Base-by-base conservation (phyloP, 2,888 invertebrate species). In the Drosophila neoperkinsi region DNA sequence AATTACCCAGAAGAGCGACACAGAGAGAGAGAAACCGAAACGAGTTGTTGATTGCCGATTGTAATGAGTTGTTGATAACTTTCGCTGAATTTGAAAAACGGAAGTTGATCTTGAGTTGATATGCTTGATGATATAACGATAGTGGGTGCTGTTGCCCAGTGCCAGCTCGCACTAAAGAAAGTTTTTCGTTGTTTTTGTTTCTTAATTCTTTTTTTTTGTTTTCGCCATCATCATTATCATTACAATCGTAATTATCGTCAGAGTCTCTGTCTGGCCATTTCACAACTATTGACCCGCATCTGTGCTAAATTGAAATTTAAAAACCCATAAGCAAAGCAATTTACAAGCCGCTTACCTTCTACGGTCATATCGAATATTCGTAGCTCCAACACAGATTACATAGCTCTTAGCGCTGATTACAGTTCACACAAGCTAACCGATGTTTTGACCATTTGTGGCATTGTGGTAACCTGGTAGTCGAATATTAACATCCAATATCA, bases 21-120 rank as follows among this genome's bases (percentile, higher is more conserved):
- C 57, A 46, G 72, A 55, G 28, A 46, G 72, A 55, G 28, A 50
- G 38, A 31, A 33, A 49, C 25, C 49, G 72, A 43, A 21, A 21
- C 46, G 52, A 74, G 64, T 53, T 56, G 74, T 55, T 66, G 73
- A 70, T 59, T 66, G 74, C 51, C 36, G 69, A 66, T 68, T 70
- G 81, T 87, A 81, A 87, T 84, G 73, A 73, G 71, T 62, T 71
- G 82, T 82, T 82, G 73, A 84, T 84, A 87, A 87, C 89, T 84
- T 89, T 84, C 84, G 84, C 89, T 74, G 59, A 1, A 21, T 50
- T 49, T 52, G 5, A 36, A 25, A 57, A 65, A 67, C 80, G 78
- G 78, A 78, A 78, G 78, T 53, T 65, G 80, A 80, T 80, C 80
- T 75, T 33, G 49, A 51, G 33, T 61, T 69, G 73, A 78, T 78